Evolutionary conservation across 2,113 vertebrate genomes (phyloP), one percentile per base, ranked within the genome.

Genomic region (Columba janthina): DNA sequence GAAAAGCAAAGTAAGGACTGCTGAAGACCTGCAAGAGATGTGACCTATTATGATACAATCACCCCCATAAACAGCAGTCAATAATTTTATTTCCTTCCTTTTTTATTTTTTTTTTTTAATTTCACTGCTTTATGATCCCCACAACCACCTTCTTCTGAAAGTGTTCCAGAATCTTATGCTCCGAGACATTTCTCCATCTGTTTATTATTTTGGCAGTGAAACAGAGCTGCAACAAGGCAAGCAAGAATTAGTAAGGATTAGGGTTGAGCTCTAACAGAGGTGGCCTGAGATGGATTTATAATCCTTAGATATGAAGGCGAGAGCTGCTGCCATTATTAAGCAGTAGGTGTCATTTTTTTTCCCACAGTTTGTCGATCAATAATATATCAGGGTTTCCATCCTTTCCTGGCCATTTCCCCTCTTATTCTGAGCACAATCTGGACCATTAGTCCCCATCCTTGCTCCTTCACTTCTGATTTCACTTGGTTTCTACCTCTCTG

Each of bases 181-280:
- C 46, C 46, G 36, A 88, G 40, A 7, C 31, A 65, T 86, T 72
- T 56, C 38, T 87, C 16, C 10, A 13, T 10, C 56, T 79, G 25
- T 13, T 58, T 88, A 34, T 65, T 90, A 50, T 75, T 90, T 57
- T 84, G 53, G 20, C 65, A 87, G 31, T 26, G 56, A 93, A 71
- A 57, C 1, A 67, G 15, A 67, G 15, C 34, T 65, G 44, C 17
- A 84, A 71, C 69, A 92, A 92, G 25, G 54, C 65, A 93, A 74
- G 61, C 42, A 90, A 92, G 61, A 87, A 72, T 92, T 81, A 93
- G 72, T 38, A 34, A 87, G 85, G 70, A 69, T 85, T 51, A 85
- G 11, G 13, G 53, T 22, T 84, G 83, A 69, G 71, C 83, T 90
- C 42, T 56, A 25, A 14, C 15, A 86, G 70, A 61, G 28, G 21